Evolutionary conservation across 2,888 invertebrate genomes (phyloP).

Genomic region (Trissolcus japonicus): DNA sequence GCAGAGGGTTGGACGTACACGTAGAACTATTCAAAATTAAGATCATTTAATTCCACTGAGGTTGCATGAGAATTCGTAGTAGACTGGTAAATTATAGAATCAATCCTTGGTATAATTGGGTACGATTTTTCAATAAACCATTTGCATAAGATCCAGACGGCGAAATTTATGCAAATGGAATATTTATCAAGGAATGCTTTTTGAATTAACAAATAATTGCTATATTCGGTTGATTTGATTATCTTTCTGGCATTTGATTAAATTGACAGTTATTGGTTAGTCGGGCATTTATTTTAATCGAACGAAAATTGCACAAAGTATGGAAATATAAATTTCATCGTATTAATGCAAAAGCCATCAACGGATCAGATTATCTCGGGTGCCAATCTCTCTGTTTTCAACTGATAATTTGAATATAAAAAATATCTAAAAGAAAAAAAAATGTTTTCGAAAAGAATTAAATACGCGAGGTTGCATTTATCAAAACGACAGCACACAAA

Average conservation of each 20-base stretch:
- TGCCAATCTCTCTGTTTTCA: slow-evolving; percentile 25
- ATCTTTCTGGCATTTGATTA: not conserved
- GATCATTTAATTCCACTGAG: slow-evolving; percentile 31
- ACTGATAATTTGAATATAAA: not conserved
- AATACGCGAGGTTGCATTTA: slow-evolving; percentile 68
- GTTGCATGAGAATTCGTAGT: slow-evolving; percentile 29
- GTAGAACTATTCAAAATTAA: slow-evolving; percentile 29
- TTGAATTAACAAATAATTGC: no score
- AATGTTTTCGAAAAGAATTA: slow-evolving; percentile 66
- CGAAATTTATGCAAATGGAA: not conserved
- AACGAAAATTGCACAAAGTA: not conserved
- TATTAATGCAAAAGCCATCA: no score
- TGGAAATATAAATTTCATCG: no score
- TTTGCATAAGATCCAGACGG: no score
- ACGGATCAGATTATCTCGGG: slow-evolving; percentile 39
- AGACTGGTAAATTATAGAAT: slow-evolving; percentile 33
- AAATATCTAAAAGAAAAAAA: slow-evolving; percentile 13
- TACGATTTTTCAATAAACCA: slow-evolving; percentile 32
- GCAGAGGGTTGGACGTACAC: slow-evolving; percentile 24
- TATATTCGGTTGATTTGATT: no score
- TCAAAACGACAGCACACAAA: slow-evolving; percentile 63
- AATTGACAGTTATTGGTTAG: not conserved
- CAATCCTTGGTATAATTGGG: slow-evolving; percentile 33
- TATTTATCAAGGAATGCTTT: no score
- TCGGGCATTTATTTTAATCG: no score